Conservation (phyloP, 1,140 invertebrate genomes). For the Drosophila micromelanica region DNA sequence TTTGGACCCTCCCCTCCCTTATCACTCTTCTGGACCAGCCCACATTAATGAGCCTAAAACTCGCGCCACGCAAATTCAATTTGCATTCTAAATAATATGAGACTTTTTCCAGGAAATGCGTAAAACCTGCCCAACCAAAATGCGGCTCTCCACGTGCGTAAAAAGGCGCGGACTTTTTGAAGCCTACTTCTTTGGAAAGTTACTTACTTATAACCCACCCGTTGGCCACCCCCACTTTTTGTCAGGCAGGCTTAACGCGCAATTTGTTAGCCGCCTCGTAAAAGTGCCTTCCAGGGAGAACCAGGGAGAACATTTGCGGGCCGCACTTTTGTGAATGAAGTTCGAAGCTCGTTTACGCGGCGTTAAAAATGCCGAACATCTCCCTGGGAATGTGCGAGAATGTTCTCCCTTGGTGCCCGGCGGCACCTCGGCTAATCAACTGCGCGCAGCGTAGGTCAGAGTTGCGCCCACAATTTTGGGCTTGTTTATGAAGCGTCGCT, state of each 20-base stretch:
- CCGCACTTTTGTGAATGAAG: constrained; percentile 70
- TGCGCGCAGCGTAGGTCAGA: constrained; percentile 17
- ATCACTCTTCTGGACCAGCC: not conserved
- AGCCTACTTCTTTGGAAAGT: not conserved
- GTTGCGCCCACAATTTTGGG: constrained; percentile 27
- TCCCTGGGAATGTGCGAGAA: constrained; percentile 24
- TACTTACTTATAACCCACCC: constrained; percentile 3
- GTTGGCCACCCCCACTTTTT: too few relatives aligned
- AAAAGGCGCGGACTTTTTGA: constrained; percentile 23
- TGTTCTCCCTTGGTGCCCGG: constrained; percentile 19
- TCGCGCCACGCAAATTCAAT: constrained; percentile 59
- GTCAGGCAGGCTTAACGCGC: constrained; percentile 8
- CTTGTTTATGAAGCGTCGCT: constrained; percentile 36
- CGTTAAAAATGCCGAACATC: constrained; percentile 23
- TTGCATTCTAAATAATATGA: constrained; percentile 59
- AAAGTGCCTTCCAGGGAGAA: constrained; percentile 31
- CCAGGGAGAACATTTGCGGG: constrained; percentile 11
- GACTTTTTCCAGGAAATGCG: constrained; percentile 56
- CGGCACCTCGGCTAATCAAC: constrained; percentile 31
- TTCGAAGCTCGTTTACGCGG: constrained; percentile 11
- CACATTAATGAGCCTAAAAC: not conserved
- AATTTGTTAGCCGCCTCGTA: constrained; percentile 45
- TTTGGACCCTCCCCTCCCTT: not conserved
- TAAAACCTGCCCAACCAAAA: constrained; percentile 21
- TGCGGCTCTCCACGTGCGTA: constrained; percentile 9